Percentiles rank a stretch among this genome's conserved stretches.
phyloP scores from a whole-genome alignment of 2,797 vertebrate species.

The Protonibea diacanthus region DNA sequence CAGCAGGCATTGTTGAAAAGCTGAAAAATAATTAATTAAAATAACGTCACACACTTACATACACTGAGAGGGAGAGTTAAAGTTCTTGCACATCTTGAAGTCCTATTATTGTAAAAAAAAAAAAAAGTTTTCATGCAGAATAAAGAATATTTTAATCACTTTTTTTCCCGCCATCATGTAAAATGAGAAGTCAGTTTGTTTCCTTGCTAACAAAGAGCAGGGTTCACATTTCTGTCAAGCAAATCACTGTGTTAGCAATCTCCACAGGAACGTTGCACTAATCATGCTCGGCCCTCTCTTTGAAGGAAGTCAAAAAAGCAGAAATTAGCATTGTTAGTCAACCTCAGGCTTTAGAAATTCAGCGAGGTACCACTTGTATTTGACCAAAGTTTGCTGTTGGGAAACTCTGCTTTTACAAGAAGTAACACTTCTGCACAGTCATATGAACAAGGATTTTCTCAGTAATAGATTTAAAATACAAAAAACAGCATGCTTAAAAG shows the following conservation, averaged over 20 bases:
- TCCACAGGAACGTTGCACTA: conserved; percentile 18
- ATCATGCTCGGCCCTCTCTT: not conserved
- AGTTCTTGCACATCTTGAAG: not conserved
- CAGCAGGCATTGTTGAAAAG: not conserved
- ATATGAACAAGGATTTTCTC: not conserved
- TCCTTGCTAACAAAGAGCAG: no score
- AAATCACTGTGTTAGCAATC: conserved; percentile 35
- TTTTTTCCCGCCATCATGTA: not conserved
- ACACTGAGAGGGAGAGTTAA: no score
- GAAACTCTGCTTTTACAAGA: conserved; percentile 24
- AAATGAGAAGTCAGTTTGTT: no score
- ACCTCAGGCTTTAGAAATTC: conserved; percentile 42
- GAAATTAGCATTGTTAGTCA: conserved; percentile 50
- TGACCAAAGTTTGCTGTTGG: not conserved
- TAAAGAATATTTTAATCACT: not conserved
- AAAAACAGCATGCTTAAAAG: not conserved
- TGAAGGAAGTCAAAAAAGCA: conserved; percentile 32
- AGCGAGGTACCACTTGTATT: not conserved
- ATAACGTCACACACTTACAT: not conserved
- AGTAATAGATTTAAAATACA: not conserved
- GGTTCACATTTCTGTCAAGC: not conserved
- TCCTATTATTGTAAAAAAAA: not conserved
- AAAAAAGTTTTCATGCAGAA: not conserved
- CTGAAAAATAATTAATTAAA: not conserved
- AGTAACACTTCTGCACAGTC: not conserved